A percentile compares a stretch with the other conserved stretches of the same genome.
These are phyloP conservation scores for Cuculus canorus DNA, from an alignment of 2,797 vertebrate genomes.

Conservation along the genomic window DNA sequence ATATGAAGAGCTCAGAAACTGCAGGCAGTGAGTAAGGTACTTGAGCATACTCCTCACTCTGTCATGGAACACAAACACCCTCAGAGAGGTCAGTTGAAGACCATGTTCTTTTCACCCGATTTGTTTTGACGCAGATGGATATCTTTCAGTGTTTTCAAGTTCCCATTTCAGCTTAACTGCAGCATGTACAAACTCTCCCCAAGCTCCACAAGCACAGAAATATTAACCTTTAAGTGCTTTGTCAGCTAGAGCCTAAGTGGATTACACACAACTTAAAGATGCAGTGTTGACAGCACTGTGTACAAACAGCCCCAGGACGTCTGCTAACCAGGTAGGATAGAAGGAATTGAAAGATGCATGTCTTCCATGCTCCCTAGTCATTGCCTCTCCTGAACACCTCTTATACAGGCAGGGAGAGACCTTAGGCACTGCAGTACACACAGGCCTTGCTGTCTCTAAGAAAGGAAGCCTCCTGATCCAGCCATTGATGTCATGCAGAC, in stretches of 20 bases:
- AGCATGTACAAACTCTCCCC: background rate
- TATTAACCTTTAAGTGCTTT: constrained; percentile 14
- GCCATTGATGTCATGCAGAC: background rate
- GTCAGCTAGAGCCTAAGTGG: background rate
- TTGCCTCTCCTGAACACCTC: background rate
- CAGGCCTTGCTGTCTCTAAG: background rate
- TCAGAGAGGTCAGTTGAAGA: background rate
- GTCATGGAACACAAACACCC: background rate
- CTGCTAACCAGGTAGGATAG: background rate
- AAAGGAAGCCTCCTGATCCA: background rate
- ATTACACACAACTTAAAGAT: background rate
- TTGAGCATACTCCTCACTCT: background rate
- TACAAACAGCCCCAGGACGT: background rate
- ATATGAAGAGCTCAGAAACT: background rate
- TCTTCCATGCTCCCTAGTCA: background rate
- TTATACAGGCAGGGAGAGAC: background rate
- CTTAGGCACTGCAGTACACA: background rate
- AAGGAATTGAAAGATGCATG: background rate
- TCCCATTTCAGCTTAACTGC: background rate
- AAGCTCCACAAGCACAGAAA: background rate
- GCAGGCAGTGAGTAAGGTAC: background rate
- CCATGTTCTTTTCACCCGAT: background rate
- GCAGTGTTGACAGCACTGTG: background rate
- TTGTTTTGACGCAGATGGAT: background rate
- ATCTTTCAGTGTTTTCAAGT: background rate